phyloP scores from a whole-genome alignment of 2,797 vertebrate genomes.

The Gallinago stenura region DNA sequence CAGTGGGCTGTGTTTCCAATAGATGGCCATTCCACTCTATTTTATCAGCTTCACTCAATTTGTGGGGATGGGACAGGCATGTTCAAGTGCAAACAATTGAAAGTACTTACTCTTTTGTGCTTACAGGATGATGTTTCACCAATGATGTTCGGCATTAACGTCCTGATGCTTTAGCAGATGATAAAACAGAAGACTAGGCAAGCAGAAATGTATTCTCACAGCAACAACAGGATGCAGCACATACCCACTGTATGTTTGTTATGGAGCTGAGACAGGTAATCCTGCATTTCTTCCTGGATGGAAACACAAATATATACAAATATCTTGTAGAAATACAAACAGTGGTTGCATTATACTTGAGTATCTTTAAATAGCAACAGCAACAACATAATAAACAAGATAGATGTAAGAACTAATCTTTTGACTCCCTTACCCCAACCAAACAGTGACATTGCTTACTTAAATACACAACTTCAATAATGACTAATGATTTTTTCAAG shows the following conservation, averaged over 20 bases:
- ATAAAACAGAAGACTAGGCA: slow-evolving; percentile 3
- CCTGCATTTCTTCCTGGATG: not conserved
- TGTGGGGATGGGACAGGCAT: not conserved
- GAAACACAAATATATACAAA: not conserved
- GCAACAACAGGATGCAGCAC: not conserved
- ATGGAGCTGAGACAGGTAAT: not conserved
- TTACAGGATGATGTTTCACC: not conserved
- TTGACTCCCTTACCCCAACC: not conserved
- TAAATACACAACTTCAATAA: not conserved
- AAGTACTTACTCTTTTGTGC: not conserved
- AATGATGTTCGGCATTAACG: not conserved
- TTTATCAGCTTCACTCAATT: slow-evolving; percentile 51
- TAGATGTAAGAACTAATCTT: not conserved
- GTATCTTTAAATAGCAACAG: not conserved
- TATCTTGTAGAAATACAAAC: not conserved
- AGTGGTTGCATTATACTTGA: not conserved
- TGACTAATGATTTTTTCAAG: not conserved
- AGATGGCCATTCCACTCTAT: slow-evolving; percentile 14
- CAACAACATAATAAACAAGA: not conserved
- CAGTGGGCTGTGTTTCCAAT: not conserved
- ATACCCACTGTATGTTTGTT: not conserved
- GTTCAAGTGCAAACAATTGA: not conserved
- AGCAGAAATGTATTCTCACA: not conserved
- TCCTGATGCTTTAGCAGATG: not conserved
- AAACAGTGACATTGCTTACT: not conserved